A percentile compares a stretch with the other conserved stretches of the same genome.
Evolutionary conservation across 1,140 invertebrate genomes (phyloP).

Genomic region (Triops cancriformis): DNA sequence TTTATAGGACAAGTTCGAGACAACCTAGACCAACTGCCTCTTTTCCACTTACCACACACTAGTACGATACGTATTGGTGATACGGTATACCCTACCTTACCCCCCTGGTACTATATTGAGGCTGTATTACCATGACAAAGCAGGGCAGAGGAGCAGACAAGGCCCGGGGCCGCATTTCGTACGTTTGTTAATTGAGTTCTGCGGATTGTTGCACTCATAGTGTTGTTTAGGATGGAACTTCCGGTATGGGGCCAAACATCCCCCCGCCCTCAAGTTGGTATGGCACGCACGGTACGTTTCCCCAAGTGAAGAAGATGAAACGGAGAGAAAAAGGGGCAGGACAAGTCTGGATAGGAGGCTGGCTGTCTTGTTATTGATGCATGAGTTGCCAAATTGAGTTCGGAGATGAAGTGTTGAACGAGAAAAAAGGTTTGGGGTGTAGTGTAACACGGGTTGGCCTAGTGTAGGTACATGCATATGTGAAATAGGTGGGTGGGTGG

Average conservation of each 20-base stretch:
- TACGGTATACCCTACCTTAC: no score
- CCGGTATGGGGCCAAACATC: neutral
- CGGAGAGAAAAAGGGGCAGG: neutral
- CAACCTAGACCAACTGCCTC: no score
- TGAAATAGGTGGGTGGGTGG: no score
- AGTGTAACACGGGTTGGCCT: neutral
- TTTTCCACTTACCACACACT: no score
- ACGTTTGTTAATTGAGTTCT: neutral
- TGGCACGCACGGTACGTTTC: neutral
- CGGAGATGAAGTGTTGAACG: neutral
- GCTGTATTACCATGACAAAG: no score
- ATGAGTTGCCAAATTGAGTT: slow-evolving; percentile 14
- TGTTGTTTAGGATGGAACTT: neutral
- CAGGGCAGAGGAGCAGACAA: no score
- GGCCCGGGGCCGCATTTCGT: neutral
- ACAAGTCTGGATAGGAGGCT: neutral
- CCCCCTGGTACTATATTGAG: no score
- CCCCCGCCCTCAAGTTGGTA: no score
- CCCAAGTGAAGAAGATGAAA: neutral
- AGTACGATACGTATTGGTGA: no score
- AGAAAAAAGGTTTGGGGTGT: neutral
- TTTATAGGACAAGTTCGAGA: no score
- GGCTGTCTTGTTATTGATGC: slow-evolving; percentile 6
- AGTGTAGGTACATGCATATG: no score
- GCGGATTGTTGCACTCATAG: neutral